Conservation (phyloP, 2,888 invertebrate species). For the Pecten maximus region DNA sequence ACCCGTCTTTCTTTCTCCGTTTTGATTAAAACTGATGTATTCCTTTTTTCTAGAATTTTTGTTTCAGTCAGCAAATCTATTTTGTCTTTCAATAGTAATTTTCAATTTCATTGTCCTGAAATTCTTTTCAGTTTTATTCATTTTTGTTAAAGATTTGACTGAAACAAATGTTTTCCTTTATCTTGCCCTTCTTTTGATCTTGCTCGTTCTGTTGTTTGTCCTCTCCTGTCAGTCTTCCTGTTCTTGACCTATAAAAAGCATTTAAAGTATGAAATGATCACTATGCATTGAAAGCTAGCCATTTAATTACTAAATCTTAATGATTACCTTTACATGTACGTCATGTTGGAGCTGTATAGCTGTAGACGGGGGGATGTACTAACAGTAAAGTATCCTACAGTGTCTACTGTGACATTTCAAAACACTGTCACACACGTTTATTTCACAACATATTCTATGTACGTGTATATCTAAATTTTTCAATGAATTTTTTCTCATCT, state of each 20-base stretch:
- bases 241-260: background rate
- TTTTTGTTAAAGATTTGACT: background rate
- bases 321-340: background rate
- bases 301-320: background rate
- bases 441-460: background rate
- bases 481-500: too few species aligned
- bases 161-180: background rate
- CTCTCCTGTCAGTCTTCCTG: background rate
- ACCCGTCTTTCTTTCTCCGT: background rate
- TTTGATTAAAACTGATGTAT: background rate
- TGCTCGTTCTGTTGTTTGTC: constrained; percentile 16
- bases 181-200: background rate
- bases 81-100: background rate
- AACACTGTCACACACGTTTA: background rate
- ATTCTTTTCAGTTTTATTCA: background rate
- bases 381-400: background rate
- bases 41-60: background rate
- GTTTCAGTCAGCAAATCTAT: background rate
- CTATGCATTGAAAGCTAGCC: background rate
- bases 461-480: too few species aligned
- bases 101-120: too few species aligned
- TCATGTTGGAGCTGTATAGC: background rate
- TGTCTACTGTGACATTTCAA: background rate
- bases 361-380: background rate
- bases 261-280: background rate